These are phyloP conservation scores for Heterochromis multidens DNA, from an alignment of 2,113 vertebrate species.

Conservation along the genomic window DNA sequence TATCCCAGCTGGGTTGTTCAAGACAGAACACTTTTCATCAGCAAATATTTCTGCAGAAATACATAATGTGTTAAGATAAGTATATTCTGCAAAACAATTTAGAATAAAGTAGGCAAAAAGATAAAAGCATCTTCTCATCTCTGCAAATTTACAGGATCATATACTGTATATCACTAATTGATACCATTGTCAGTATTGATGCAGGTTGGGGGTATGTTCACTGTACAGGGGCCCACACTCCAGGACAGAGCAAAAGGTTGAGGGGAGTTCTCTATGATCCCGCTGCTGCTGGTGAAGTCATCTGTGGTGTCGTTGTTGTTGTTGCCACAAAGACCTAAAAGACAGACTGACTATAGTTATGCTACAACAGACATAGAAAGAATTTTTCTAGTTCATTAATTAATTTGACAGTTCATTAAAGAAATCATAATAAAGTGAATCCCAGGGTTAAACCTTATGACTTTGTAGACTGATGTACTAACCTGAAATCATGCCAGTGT, in stretches of 20 bases:
- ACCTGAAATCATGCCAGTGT: slow-evolving; percentile 43
- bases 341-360: neutral
- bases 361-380: neutral
- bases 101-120: neutral
- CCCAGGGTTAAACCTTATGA: neutral
- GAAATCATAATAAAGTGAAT: neutral
- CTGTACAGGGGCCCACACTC: slow-evolving; percentile 50
- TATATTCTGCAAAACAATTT: neutral
- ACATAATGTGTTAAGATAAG: neutral
- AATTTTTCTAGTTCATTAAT: neutral
- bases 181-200: slow-evolving; percentile 76
- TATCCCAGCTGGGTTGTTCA: slow-evolving; percentile 69
- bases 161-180: neutral
- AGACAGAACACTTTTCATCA: slow-evolving; percentile 64
- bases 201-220: slow-evolving; percentile 51
- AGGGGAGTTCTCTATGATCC: slow-evolving; percentile 67
- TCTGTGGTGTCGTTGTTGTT: slow-evolving; percentile 69
- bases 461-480: neutral
- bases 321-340: slow-evolving; percentile 76
- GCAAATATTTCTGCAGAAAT: slow-evolving; percentile 76
- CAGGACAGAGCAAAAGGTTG: slow-evolving; percentile 67
- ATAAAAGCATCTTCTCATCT: neutral
- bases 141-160: neutral
- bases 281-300: slow-evolving; percentile 68
- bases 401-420: neutral